Evolutionary conservation across 2,888 invertebrate genomes (phyloP), one percentile per base, ranked within the genome.

Genomic region (Biston stratarius): DNA sequence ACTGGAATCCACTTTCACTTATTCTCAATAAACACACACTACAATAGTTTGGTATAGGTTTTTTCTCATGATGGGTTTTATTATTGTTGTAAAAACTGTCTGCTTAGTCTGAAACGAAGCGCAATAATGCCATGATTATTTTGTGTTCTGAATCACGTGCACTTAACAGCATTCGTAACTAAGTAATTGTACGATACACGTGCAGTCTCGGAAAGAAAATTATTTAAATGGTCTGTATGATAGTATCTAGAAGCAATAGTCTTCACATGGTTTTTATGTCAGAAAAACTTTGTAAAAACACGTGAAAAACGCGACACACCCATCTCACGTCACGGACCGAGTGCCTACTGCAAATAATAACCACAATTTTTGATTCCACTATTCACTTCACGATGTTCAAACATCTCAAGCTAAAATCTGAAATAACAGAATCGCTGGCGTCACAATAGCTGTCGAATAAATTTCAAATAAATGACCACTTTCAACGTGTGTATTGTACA

Each of bases 361-460:
- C 58, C 14, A 55, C 49, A 61, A 64, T 61, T 71, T 66, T 64
- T 58, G 45, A 60, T 62, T 49, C n/a, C 14, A 55, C 47, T 65
- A 57, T 24, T 14, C 40, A 56, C 56, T 40, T 55, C 36, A 62
- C 12, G 49, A 55, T 40, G 36, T 57, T 47, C 42, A 61, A 69
- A 71, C 64, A 63, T 69, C 61, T 51, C 55, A 40, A 67, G 67
- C 64, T 64, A 53, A 64, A 55, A 44, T 67, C 65, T 64, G 68
- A 75, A 75, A 75, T 71, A 71, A 61, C 62, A 51, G 44, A 64
- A 69, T 55, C 44, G 64, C 69, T 65, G 69, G 66, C 72, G 70
- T 73, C 64, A 74, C 70, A 70, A 70, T 72, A 48, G 64, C 59
- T 61, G 69, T 69, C 69, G 52, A 71, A 75, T 73, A 72, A 72